A percentile compares a stretch with the other conserved stretches of the same genome.
These are phyloP conservation scores for Molossus molossus DNA, from an alignment of 2,797 vertebrate genomes.

Conservation along the genomic window DNA sequence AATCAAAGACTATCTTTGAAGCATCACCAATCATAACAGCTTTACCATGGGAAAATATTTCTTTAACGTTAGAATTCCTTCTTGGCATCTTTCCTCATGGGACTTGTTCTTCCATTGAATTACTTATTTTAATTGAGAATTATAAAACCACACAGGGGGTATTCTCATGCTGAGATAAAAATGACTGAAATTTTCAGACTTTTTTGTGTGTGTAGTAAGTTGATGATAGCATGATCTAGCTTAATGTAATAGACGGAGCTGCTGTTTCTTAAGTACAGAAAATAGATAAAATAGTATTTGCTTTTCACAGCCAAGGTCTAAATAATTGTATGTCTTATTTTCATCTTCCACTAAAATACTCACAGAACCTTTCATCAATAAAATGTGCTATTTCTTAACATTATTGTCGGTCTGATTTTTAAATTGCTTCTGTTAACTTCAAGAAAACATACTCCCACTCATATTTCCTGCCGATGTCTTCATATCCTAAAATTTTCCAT, in stretches of 20 bases:
- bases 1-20: conserved; percentile 19
- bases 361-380: conserved; percentile 78
- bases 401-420: conserved; percentile 78
- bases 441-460: conserved; percentile 83
- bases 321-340: conserved; percentile 80
- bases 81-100: conserved; percentile 68
- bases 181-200: conserved; percentile 80
- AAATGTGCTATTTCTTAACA: conserved; percentile 76
- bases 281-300: conserved; percentile 79
- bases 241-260: conserved; percentile 79
- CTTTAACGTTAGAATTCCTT: conserved; percentile 76
- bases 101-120: conserved; percentile 87
- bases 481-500: conserved; percentile 83
- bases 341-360: conserved; percentile 80
- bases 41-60: conserved; percentile 56
- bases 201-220: conserved; percentile 76
- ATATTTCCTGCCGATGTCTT: conserved; percentile 83
- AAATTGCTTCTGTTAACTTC: conserved; percentile 85
- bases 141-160: conserved; percentile 83
- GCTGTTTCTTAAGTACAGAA: conserved; percentile 81
- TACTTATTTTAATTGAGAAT: conserved; percentile 88
- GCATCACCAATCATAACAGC: conserved; percentile 42
- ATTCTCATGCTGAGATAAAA: conserved; percentile 85
- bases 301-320: conserved; percentile 78
- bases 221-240: conserved; percentile 82